Conservation (phyloP, 2,888 invertebrate genomes). For the Aphidoletes aphidimyza region DNA sequence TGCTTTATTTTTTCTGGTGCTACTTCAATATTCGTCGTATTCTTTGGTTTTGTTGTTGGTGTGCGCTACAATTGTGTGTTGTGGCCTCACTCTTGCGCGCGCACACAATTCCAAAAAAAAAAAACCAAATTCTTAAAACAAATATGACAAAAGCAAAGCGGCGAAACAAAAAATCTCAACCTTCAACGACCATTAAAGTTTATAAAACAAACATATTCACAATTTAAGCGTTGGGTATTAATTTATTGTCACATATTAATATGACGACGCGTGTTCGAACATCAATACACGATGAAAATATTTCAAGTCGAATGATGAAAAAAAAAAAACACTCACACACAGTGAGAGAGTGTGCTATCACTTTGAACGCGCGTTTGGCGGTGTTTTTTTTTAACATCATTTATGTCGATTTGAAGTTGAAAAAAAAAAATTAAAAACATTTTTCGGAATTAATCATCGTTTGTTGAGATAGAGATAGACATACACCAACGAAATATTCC, state of each 20-base stretch:
- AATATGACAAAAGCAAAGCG: conserved; percentile 7
- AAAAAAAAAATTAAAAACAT: conserved; percentile 22
- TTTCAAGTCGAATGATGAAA: neutral
- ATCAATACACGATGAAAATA: conserved; percentile 47
- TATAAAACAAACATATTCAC: conserved; percentile 48
- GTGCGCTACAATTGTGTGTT: neutral
- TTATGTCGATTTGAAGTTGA: neutral
- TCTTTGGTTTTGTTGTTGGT: neutral
- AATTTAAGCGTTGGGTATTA: conserved; percentile 45
- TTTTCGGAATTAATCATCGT: neutral
- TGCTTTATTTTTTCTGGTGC: neutral
- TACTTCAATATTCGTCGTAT: too few species aligned
- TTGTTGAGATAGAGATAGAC: neutral
- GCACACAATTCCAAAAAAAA: neutral
- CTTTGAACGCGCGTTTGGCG: neutral
- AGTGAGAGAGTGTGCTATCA: too few species aligned
- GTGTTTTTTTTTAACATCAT: neutral
- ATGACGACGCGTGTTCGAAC: conserved; percentile 24
- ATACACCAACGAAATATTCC: neutral
- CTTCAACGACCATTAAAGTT: conserved; percentile 53
- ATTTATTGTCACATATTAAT: conserved; percentile 52
- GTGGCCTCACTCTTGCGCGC: neutral
- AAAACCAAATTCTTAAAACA: conserved; percentile 37
- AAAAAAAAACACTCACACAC: neutral
- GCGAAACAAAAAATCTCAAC: conserved; percentile 7